phyloP scores from a whole-genome alignment of 2,888 invertebrate species.

The Drosophila affinis region DNA sequence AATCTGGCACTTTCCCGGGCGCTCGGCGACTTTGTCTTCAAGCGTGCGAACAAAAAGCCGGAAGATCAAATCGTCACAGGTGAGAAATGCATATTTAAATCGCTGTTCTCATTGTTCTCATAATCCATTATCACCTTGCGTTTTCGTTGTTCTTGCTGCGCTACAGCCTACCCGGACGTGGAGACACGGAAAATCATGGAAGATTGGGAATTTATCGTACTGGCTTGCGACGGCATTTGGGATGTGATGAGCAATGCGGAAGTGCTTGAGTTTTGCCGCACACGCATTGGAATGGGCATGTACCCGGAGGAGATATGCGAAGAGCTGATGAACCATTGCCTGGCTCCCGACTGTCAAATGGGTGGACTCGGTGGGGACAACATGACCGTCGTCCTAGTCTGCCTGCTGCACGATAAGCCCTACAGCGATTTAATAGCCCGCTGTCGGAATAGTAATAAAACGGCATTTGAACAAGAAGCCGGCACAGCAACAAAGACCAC shows the following conservation, averaged over 20 bases:
- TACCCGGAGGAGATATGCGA: slow-evolving; percentile 98
- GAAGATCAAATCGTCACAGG: slow-evolving; percentile 99
- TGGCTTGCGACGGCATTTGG: slow-evolving; percentile 99
- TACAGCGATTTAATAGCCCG: slow-evolving; percentile 82
- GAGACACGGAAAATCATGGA: slow-evolving; percentile 90
- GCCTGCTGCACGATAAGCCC: slow-evolving; percentile 85
- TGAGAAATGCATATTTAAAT: slow-evolving; percentile 78
- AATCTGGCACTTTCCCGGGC: slow-evolving; percentile 98
- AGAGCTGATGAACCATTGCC: slow-evolving; percentile 95
- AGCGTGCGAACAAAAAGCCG: slow-evolving; percentile 91
- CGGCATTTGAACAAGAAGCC: slow-evolving; percentile 9
- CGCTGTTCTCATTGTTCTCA: slow-evolving; percentile 21
- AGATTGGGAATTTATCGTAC: slow-evolving; percentile 98
- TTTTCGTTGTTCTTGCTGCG: slow-evolving; percentile 20
- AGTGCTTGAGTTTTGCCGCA: slow-evolving; percentile 94
- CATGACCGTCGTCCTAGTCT: slow-evolving; percentile 97
- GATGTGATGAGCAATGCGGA: slow-evolving; percentile 98
- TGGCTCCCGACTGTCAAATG: slow-evolving; percentile 98
- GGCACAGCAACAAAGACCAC: neutral
- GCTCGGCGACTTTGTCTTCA: slow-evolving; percentile 98
- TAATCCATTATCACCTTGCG: slow-evolving; percentile 18
- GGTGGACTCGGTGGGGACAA: slow-evolving; percentile 99
- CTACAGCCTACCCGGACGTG: slow-evolving; percentile 95
- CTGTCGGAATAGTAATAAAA: slow-evolving; percentile 64
- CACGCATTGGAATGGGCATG: slow-evolving; percentile 91